These are phyloP conservation scores for Cottoperca gobio DNA, from an alignment of 2,797 vertebrate genomes.

Conservation along the genomic window DNA sequence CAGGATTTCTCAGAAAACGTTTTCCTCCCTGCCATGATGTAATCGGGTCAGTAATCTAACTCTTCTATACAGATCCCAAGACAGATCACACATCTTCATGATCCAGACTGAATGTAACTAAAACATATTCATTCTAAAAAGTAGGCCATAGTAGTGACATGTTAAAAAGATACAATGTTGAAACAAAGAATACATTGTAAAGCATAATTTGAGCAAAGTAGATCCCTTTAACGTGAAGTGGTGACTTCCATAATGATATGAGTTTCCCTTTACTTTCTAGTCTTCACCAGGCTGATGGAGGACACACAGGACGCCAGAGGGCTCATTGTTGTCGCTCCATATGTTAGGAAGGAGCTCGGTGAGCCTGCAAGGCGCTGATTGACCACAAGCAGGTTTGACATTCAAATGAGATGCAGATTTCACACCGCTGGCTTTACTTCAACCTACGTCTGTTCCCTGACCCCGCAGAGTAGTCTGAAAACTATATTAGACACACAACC, in stretches of 20 bases:
- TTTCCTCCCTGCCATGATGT: neutral
- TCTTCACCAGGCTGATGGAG: neutral
- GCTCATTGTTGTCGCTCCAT: conserved; percentile 46
- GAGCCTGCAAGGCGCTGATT: conserved; percentile 49
- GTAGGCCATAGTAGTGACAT: too few species aligned
- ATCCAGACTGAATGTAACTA: neutral
- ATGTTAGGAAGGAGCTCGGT: conserved; percentile 5
- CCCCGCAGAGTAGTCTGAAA: neutral
- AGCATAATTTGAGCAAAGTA: fast-evolving
- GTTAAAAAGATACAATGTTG: too few species aligned
- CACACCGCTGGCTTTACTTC: conserved; percentile 18
- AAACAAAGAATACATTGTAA: neutral
- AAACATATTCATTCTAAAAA: too few species aligned
- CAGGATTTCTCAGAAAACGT: neutral
- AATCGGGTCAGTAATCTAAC: neutral
- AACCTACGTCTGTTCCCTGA: neutral
- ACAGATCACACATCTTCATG: neutral
- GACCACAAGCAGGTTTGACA: conserved; percentile 51
- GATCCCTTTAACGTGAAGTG: neutral
- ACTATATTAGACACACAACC: neutral
- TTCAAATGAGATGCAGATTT: conserved; percentile 78
- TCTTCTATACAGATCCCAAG: neutral
- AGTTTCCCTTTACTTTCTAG: neutral
- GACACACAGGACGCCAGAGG: conserved; percentile 31
- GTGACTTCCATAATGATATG: neutral